phyloP scores from a whole-genome alignment of 2,797 vertebrate genomes.

The Anabacerthia variegaticeps region DNA sequence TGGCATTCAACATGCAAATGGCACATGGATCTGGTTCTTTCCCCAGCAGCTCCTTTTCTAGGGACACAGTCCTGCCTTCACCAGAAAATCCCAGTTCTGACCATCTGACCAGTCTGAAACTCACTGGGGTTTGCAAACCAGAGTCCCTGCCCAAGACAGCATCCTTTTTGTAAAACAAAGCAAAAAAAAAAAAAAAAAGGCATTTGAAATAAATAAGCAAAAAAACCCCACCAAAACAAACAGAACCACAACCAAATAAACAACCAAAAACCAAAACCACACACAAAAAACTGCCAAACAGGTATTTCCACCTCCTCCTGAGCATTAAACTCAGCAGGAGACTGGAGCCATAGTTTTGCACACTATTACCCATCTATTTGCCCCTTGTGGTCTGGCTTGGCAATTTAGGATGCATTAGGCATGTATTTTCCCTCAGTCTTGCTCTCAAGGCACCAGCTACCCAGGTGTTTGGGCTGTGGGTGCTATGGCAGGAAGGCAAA shows the following conservation, averaged over 20 bases:
- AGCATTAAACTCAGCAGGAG: neutral
- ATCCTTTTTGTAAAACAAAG: neutral
- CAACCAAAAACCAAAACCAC: neutral
- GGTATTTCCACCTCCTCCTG: neutral
- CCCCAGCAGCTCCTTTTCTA: neutral
- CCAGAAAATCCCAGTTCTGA: neutral
- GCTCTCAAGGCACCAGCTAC: neutral
- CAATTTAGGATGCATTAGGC: neutral
- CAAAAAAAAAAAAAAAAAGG: neutral
- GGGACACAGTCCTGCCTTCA: neutral
- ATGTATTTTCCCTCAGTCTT: neutral
- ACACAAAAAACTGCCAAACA: rapidly evolving
- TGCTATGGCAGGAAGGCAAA: neutral
- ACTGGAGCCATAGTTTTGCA: neutral
- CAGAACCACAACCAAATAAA: neutral
- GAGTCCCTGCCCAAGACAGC: neutral
- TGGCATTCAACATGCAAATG: neutral
- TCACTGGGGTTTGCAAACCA: neutral
- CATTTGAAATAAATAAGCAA: neutral
- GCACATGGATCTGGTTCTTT: neutral
- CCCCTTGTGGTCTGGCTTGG: neutral
- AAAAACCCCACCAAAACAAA: neutral
- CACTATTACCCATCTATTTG: neutral
- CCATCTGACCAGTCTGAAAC: neutral
- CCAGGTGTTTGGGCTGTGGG: neutral